Evolutionary conservation across 2,888 invertebrate species (phyloP).

Genomic region (Falcaria lacertinaria): DNA sequence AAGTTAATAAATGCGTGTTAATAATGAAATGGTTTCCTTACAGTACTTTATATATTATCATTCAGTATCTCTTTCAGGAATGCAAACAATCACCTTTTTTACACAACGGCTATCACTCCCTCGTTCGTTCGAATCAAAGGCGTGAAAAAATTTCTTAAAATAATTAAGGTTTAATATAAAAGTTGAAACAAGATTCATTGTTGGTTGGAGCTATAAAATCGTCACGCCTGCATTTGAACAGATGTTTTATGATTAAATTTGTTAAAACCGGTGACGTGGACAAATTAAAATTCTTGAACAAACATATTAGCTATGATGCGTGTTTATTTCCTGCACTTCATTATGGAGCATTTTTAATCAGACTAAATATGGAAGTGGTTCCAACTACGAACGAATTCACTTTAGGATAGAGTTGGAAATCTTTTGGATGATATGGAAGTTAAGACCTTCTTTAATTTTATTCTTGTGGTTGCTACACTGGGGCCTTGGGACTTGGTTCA

Average conservation of each 20-base stretch:
- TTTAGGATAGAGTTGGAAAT: no score
- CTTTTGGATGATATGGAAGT: no score
- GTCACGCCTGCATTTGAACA: constrained; percentile 18
- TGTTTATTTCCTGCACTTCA: background rate
- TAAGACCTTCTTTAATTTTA: no score
- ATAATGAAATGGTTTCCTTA: no score
- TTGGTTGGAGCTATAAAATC: background rate
- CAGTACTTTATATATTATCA: no score
- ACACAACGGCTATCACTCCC: no score
- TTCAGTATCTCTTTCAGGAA: no score
- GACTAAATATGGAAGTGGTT: constrained; percentile 1
- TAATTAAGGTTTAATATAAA: background rate
- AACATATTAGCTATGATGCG: constrained; percentile 16
- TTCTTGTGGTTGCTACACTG: no score
- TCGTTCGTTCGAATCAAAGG: background rate
- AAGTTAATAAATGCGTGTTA: no score
- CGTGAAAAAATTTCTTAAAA: background rate
- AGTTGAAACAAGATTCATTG: background rate
- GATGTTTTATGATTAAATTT: constrained; percentile 34
- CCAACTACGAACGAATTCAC: background rate
- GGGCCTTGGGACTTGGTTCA: no score
- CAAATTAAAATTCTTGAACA: constrained; percentile 43
- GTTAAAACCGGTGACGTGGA: constrained; percentile 21
- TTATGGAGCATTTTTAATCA: background rate
- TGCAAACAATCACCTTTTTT: no score